Conservation (phyloP, 2,888 invertebrate species). For the Tetanocera ferruginea region DNA sequence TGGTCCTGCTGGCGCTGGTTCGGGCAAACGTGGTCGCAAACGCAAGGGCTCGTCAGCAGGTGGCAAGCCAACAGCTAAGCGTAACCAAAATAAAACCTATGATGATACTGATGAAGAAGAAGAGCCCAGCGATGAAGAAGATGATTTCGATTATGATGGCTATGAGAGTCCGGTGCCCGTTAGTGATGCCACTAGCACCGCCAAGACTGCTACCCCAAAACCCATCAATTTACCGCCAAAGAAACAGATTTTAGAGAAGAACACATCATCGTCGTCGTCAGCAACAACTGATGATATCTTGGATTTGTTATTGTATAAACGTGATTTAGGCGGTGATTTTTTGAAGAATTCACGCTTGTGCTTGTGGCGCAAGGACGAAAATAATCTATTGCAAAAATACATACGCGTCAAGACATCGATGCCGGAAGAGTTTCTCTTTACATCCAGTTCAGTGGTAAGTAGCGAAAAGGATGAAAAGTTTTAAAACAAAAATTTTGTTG, state of each 20-base stretch:
- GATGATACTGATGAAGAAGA: conserved; percentile 57
- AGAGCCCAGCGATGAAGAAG: conserved; percentile 47
- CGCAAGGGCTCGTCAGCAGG: conserved; percentile 43
- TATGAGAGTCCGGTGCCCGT: conserved; percentile 42
- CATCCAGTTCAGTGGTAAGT: conserved; percentile 69
- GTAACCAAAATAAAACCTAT: conserved; percentile 36
- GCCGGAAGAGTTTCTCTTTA: conserved; percentile 64
- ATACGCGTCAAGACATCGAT: conserved; percentile 63
- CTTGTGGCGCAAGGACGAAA: conserved; percentile 68
- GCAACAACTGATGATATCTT: conserved; percentile 47
- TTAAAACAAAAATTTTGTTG: too few relatives aligned
- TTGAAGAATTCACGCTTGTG: conserved; percentile 64
- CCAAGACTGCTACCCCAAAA: conserved; percentile 1
- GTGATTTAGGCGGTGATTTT: conserved; percentile 63
- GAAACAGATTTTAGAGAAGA: conserved; percentile 58
- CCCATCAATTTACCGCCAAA: conserved; percentile 57
- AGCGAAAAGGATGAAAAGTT: too few relatives aligned
- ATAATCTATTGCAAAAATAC: conserved; percentile 68
- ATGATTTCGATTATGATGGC: conserved; percentile 47
- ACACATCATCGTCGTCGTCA: conserved; percentile 27
- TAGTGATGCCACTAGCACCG: conserved; percentile 25
- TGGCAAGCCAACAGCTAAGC: conserved; percentile 53
- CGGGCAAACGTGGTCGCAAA: conserved; percentile 43
- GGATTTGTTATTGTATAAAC: conserved; percentile 64
- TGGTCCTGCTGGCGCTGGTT: conserved; percentile 46